These are phyloP conservation scores for Drosophila erecta DNA, from an alignment of 1,140 invertebrate genomes.

Conservation along the genomic window DNA sequence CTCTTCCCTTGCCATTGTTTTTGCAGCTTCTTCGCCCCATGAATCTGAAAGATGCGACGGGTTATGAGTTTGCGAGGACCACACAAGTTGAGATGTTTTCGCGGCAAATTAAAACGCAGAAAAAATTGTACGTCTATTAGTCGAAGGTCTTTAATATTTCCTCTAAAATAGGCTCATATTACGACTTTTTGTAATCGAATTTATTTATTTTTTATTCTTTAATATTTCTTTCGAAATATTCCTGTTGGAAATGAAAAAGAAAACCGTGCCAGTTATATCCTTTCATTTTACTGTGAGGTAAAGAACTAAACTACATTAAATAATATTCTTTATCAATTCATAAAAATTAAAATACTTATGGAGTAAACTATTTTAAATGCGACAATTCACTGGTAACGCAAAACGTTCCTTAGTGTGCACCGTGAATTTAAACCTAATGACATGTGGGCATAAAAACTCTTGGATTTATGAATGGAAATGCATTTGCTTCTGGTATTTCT, in stretches of 20 bases:
- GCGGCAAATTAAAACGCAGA: conserved; percentile 26
- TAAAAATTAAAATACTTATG: no score
- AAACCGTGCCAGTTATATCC: no score
- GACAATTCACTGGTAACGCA: neutral
- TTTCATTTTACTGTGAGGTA: neutral
- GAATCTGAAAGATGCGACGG: neutral
- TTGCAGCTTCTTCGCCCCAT: conserved; percentile 25
- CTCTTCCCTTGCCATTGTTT: conserved; percentile 10
- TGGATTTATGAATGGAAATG: conserved; percentile 63
- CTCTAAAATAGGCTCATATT: neutral
- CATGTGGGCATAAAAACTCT: no score
- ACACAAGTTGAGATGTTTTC: conserved; percentile 39
- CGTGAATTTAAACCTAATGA: no score
- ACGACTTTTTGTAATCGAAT: neutral
- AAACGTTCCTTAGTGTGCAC: neutral
- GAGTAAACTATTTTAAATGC: no score
- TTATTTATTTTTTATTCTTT: no score
- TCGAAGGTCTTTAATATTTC: no score
- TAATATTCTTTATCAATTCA: no score
- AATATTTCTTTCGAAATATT: no score
- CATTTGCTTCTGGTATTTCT: conserved; percentile 7
- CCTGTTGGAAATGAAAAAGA: neutral
- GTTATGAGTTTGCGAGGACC: conserved; percentile 31
- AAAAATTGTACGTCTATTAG: neutral
- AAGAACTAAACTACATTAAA: no score